Evolutionary conservation across 2,113 vertebrate species (phyloP).

Genomic region (Percopsis transmontana): DNA sequence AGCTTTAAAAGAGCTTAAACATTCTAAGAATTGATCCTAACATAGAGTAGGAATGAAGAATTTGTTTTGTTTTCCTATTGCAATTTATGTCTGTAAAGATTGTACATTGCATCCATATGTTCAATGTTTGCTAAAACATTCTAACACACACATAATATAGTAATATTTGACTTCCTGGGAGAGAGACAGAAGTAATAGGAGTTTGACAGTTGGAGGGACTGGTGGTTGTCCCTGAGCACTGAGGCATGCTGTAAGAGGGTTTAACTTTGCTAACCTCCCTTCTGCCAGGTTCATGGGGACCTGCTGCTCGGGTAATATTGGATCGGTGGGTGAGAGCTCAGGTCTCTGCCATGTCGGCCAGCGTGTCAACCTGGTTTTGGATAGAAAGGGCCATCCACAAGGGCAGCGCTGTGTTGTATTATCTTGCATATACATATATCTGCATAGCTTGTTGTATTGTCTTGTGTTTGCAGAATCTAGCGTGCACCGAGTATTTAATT

Average conservation of each 20-base stretch:
- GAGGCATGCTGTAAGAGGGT: conserved; percentile 95
- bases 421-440: no score
- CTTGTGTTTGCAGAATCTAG: no score
- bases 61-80: no score
- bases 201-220: conserved; percentile 77
- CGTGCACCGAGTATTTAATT: no score
- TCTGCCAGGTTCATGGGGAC: conserved; percentile 90
- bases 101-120: no score
- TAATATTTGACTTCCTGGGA: conserved; percentile 3
- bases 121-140: no score
- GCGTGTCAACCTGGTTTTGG: conserved; percentile 52
- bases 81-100: no score
- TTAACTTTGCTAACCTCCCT: conserved; percentile 98
- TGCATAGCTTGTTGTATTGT: no score
- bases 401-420: no score
- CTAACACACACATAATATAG: not conserved
- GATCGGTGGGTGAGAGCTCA: conserved; percentile 88
- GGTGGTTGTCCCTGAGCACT: conserved; percentile 85
- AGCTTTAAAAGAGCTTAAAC: no score
- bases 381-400: not conserved
- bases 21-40: no score
- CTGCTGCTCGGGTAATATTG: conserved; percentile 97
- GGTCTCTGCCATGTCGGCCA: conserved; percentile 71
- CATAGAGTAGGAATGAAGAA: no score
- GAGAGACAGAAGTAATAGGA: conserved; percentile 2